Percentiles rank a stretch among this genome's conserved stretches.
phyloP scores from a whole-genome alignment of 2,888 invertebrate genomes.

The Pherbina coryleti region DNA sequence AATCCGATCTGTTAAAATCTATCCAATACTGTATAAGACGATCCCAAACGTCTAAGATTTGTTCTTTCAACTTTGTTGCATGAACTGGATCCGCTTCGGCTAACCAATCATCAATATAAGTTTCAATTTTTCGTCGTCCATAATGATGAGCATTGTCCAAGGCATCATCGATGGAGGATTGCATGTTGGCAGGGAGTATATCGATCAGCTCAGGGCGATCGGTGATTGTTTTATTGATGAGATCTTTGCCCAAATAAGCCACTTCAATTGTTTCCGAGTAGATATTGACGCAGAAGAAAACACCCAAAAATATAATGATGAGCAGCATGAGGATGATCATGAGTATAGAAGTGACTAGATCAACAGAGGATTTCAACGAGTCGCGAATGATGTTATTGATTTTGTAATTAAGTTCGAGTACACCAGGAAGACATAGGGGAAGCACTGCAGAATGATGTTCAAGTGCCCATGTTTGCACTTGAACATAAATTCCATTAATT shows the following conservation, averaged over 20 bases:
- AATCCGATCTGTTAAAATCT: conserved; percentile 74
- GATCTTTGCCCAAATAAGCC: conserved; percentile 87
- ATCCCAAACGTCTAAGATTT: conserved; percentile 94
- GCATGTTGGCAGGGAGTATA: conserved; percentile 77
- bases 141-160: conserved; percentile 94
- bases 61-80: conserved; percentile 85
- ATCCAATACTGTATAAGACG: conserved; percentile 94
- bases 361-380: conserved; percentile 81
- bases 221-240: conserved; percentile 89
- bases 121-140: conserved; percentile 90
- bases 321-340: conserved; percentile 89
- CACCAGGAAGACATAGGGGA: conserved; percentile 83
- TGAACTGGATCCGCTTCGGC: conserved; percentile 85
- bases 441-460: conserved; percentile 75
- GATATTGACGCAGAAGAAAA: conserved; percentile 82
- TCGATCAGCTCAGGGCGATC: conserved; percentile 89
- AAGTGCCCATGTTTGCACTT: conserved; percentile 71
- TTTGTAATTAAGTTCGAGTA: conserved; percentile 78
- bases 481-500: conserved; percentile 54
- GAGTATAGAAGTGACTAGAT: conserved; percentile 86
- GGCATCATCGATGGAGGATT: conserved; percentile 84
- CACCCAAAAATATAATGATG: conserved; percentile 81
- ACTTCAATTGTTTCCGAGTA: conserved; percentile 95
- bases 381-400: conserved; percentile 76
- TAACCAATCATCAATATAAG: conserved; percentile 84